Evolutionary conservation across 2,888 invertebrate genomes (phyloP).

Genomic region (Chloroclystis v-ata): DNA sequence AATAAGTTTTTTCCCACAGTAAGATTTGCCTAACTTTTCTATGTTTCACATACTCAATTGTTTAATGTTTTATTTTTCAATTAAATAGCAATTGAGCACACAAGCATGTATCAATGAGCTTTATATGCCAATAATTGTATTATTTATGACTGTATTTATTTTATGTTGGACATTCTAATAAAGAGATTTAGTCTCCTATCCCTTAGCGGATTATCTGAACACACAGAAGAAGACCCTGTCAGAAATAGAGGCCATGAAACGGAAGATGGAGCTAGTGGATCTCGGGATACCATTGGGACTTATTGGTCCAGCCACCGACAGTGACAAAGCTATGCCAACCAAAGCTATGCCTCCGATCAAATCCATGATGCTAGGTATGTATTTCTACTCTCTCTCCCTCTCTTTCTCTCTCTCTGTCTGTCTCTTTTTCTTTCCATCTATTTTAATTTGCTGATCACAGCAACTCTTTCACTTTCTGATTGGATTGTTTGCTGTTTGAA

Average conservation of each 20-base stretch:
- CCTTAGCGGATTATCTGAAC: constrained; percentile 38
- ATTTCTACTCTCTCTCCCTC: too few relatives aligned
- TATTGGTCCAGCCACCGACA: constrained; percentile 58
- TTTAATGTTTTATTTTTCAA: too few relatives aligned
- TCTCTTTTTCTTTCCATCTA: background rate
- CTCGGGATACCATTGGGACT: constrained; percentile 69
- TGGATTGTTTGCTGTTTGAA: too few relatives aligned
- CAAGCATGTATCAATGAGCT: too few relatives aligned
- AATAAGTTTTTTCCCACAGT: too few relatives aligned
- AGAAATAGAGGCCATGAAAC: constrained; percentile 71
- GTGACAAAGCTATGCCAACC: constrained; percentile 68
- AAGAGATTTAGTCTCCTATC: constrained; percentile 9
- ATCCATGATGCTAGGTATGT: constrained; percentile 61
- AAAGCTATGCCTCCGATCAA: constrained; percentile 75
- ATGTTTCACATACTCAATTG: too few relatives aligned
- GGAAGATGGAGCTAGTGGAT: constrained; percentile 69
- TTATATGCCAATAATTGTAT: too few relatives aligned
- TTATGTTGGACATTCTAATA: background rate
- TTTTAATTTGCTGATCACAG: too few relatives aligned
- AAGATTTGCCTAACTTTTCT: too few relatives aligned
- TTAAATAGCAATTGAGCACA: too few relatives aligned
- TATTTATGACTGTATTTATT: background rate
- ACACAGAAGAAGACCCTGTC: constrained; percentile 55
- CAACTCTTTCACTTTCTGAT: too few relatives aligned
- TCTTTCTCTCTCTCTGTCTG: background rate